Evolutionary conservation across 2,797 vertebrate genomes (phyloP), one percentile per base, ranked within the genome.

Genomic region (Aldrovandia affinis): DNA sequence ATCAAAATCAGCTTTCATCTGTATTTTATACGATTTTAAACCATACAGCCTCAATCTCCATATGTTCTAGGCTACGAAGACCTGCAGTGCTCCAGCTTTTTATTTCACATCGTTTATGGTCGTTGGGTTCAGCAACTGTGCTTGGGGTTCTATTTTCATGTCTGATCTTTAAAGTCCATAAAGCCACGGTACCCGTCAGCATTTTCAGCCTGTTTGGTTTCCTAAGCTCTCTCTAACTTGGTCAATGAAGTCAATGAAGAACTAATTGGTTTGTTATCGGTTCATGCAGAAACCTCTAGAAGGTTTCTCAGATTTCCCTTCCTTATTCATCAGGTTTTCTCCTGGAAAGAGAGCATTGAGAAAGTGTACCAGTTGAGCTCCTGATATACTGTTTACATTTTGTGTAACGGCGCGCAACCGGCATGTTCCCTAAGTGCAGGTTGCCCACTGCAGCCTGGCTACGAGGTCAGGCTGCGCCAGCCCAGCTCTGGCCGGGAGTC

Each of bases 1-100:
- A 84, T 88, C 86, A 86, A 90, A 84, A 87, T 89, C 86, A 83
- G 82, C 70, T 52, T 77, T 39, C 28, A 78, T 84, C 42, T 83
- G 86, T 83, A 78, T 39, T 83, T 39, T 83, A 55, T 73, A 8
- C 18, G 36, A 39, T 14, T 78, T 39, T 78, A 83, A 28, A 55
- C 42, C 36, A 33, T 70, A 52, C 59, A 47, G 55, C 1, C 61
- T 30, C 7, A 9, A 84, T 82, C 78, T n/a, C 57, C 30, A 8
- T 59, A 79, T 39, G 22, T 39, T 28, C 28, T 15, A 78, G 14
- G 2, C 14, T 57, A 77, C 22, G 33, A 33, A n/a, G 28, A 44
- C 9, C 18, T 0, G 0, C 0, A 42, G 25, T 44, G 20, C 25
- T 44, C 1, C 33, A 52, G n/a, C 54, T 50, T 50, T 10, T 39